Base-by-base conservation (phyloP, 2,797 vertebrate species). In the Chromis chromis region DNA sequence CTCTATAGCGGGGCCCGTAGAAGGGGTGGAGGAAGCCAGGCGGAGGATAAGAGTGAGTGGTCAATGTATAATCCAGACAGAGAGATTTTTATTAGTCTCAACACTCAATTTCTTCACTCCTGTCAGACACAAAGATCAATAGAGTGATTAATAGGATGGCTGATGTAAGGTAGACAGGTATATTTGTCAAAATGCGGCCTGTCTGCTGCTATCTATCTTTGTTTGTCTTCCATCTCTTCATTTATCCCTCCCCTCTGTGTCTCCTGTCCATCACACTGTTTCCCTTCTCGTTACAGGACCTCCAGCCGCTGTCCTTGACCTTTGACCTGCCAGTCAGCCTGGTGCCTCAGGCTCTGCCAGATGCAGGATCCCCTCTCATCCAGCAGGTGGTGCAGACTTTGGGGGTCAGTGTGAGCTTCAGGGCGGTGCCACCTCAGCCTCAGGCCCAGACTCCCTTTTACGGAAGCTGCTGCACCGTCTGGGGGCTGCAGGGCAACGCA, bases 261-360 rank as follows among this genome's bases (percentile, higher is more conserved):
- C 42, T 42, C 12, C 6, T 52, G 6, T 27, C 21, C 49, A 6
- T 65, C 21, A 0, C 25, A 8, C 8, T 42, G 17, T 48, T 31
- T 21, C 21, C 28, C 5, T 52, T 70, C 44, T 40, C 61, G 6
- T 62, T 53, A 33, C 50, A 96, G 95, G 94, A 95, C 40, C 91
- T 96, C 70, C 95, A 96, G 88, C 94, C 94, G 0, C 75, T 96
- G 75, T 93, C 92, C 27, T 76, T 96, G 87, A 94, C 92, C 70
- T 96, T 96, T 86, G 95, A 96, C 88, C 92, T 96, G 11, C 94
- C 94, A 0, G 89, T 93, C 62, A 92, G 89, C 62, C 73, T 95
- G 57, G 91, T 89, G n/a, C 90, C 93, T 10, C 94, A 93, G 84
- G 80, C 88, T 33, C 73, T 93, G 49, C 94, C 92, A 14, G 95